Conservation (phyloP, 2,113 vertebrate genomes). For the Macquaria australasica region DNA sequence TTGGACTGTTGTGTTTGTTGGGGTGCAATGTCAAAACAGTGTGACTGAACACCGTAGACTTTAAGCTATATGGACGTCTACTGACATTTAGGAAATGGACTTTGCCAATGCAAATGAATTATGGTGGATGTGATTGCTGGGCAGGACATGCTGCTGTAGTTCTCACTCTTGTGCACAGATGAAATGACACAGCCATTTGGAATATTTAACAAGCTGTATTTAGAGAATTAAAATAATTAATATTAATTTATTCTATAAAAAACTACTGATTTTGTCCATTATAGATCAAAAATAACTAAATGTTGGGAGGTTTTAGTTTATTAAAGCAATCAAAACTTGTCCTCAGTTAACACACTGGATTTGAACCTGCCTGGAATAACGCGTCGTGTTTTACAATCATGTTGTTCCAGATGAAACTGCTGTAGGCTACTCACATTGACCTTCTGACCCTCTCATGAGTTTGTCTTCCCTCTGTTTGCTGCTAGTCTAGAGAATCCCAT, state of each 20-base stretch:
- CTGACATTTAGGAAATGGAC: slow-evolving; percentile 45
- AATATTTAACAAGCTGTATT: slow-evolving; percentile 97
- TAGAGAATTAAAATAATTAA: slow-evolving; percentile 90
- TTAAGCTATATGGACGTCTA: slow-evolving; percentile 67
- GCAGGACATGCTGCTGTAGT: slow-evolving; percentile 58
- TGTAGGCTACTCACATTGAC: slow-evolving; percentile 83
- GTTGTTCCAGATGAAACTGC: slow-evolving; percentile 77
- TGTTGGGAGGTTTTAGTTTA: slow-evolving; percentile 71
- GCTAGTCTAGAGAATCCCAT: slow-evolving; percentile 92
- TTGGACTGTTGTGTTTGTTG: slow-evolving; percentile 33
- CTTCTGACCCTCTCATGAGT: slow-evolving; percentile 63
- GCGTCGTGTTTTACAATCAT: slow-evolving; percentile 48
- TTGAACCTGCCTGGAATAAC: slow-evolving; percentile 60
- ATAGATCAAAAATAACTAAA: slow-evolving; percentile 83
- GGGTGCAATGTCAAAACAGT: slow-evolving; percentile 31
- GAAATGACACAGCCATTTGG: slow-evolving; percentile 70
- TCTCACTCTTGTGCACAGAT: slow-evolving; percentile 53
- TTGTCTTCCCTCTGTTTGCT: slow-evolving; percentile 90
- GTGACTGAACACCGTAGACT: slow-evolving; percentile 46
- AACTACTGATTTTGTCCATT: slow-evolving; percentile 84
- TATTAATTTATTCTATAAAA: slow-evolving; percentile 97
- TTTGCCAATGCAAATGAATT: slow-evolving; percentile 47
- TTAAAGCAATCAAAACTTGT: slow-evolving; percentile 56
- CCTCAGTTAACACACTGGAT: slow-evolving; percentile 75
- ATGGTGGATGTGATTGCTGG: slow-evolving; percentile 60